Base-by-base conservation (phyloP, 1,140 invertebrate species). In the Neoseiulus cucumeris region DNA sequence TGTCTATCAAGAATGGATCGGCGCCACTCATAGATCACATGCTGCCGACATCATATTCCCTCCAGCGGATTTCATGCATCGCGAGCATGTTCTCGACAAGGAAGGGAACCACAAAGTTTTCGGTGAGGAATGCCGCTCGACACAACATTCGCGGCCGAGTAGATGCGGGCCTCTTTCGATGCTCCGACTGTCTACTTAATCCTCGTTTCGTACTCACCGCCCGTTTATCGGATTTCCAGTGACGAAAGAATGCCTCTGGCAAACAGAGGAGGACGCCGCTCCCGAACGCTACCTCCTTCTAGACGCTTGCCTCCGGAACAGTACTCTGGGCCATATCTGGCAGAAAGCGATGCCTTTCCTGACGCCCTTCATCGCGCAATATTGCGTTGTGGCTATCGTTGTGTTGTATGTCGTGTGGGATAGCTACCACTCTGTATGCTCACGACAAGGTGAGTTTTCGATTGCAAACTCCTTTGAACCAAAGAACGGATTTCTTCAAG, bases 381-480 rank as follows among this genome's bases (percentile, higher is more conserved):
- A 65, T 72, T 81, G 81, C 67, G 69, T 83, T 39, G 81, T 83
- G 45, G 81, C 81, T 0, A 81, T 81, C 0, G 80, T 80, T 0
- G 81, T 83, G 22, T 81, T 80, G 0, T 83, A 81, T 70, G 77
- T 82, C 17, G 80, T 83, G 77, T 82, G 82, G 68, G 77, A 77
- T 65, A 81, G 80, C 67, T 80, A 82, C 0, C 80, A 80, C 0
- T 18, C n/a, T 22, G 45, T 59, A 14, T 59, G 51, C 51, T 29
- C 51, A 25, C 25, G 33, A 25, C 51, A 59, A 59, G 22, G 51
- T 59, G 1, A 14, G 51, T 47, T 5, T 47, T 20, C 5, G 14
- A 20, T 5, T 47, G 4, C 4, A 20, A 47, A 59, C 22, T 59
- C 22, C 28, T 0, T 47, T 4, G 28, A 47, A 47, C 28, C 4